Percentiles rank a stretch among this genome's conserved stretches.
phyloP scores from a whole-genome alignment of 2,113 vertebrate species.

The Hippocampus comes region DNA sequence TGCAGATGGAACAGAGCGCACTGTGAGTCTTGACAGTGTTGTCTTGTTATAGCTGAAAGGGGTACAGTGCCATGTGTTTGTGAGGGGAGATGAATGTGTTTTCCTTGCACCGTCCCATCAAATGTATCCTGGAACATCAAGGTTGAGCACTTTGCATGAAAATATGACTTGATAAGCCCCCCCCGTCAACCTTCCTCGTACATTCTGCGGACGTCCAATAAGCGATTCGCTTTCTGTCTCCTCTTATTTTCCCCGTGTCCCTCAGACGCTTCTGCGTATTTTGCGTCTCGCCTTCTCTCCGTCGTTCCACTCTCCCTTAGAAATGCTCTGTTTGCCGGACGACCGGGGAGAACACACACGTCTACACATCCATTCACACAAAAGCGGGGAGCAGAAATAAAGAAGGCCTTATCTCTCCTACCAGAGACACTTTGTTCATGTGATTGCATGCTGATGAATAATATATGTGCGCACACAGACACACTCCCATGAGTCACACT shows the following conservation, averaged over 20 bases:
- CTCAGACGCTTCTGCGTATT: slow-evolving; percentile 19
- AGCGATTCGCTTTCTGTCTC: slow-evolving; percentile 30
- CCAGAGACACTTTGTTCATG: slow-evolving; percentile 70
- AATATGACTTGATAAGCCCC: slow-evolving; percentile 33
- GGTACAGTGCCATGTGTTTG: slow-evolving; percentile 25
- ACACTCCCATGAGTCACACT: slow-evolving; percentile 26
- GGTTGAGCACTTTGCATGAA: slow-evolving; percentile 41
- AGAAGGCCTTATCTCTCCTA: slow-evolving; percentile 67
- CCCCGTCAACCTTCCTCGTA: slow-evolving; percentile 11
- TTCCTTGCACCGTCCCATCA: slow-evolving; percentile 18
- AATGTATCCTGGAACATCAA: slow-evolving; percentile 40
- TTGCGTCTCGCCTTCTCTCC: slow-evolving; percentile 13
- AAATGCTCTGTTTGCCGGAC: slow-evolving; percentile 50
- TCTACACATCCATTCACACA: slow-evolving; percentile 38
- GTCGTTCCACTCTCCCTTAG: slow-evolving; percentile 29
- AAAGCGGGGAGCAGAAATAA: slow-evolving; percentile 54
- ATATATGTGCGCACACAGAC: slow-evolving; percentile 56
- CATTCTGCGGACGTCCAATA: slow-evolving; percentile 21
- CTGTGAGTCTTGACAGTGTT: slow-evolving; percentile 51
- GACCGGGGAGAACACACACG: slow-evolving; percentile 46
- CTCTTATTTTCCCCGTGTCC: slow-evolving; percentile 25
- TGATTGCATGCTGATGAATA: slow-evolving; percentile 71
- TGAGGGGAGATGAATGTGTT: slow-evolving; percentile 20
- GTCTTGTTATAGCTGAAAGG: slow-evolving; percentile 48
- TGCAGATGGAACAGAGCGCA: slow-evolving; percentile 44